Percentiles rank a stretch among this genome's conserved stretches.
These are phyloP conservation scores for Clanis bilineata DNA, from an alignment of 2,888 invertebrate genomes.

Conservation along the genomic window DNA sequence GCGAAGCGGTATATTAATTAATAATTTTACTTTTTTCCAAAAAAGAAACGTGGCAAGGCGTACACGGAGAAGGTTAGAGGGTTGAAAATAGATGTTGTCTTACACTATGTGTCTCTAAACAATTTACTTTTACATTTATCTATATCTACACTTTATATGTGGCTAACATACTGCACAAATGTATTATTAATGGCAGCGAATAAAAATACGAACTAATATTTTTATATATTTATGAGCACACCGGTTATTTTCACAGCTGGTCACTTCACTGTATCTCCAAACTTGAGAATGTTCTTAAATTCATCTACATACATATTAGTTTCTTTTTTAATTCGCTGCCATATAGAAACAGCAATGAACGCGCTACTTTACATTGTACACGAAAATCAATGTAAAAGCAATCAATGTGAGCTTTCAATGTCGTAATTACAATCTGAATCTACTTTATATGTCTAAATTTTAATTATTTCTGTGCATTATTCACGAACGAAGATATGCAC, in stretches of 20 bases:
- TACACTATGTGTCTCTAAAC: constrained; percentile 59
- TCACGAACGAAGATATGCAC: background rate
- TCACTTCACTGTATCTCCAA: too few species aligned
- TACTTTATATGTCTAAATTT: background rate
- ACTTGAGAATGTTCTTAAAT: too few species aligned
- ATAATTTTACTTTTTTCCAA: constrained; percentile 74
- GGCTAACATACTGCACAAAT: constrained; percentile 55
- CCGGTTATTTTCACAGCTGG: too few species aligned
- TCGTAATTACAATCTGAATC: constrained; percentile 39
- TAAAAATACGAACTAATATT: background rate
- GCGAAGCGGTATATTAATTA: constrained; percentile 7
- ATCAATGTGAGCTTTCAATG: constrained; percentile 51
- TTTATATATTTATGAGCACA: background rate
- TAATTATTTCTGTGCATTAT: background rate
- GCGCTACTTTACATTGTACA: constrained; percentile 31
- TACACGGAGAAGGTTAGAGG: constrained; percentile 91
- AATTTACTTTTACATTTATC: constrained; percentile 34
- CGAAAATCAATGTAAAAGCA: constrained; percentile 35
- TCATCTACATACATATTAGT: too few species aligned
- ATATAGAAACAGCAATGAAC: constrained; percentile 13
- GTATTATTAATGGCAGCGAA: background rate
- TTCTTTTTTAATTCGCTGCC: background rate
- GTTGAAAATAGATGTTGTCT: constrained; percentile 70
- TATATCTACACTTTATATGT: constrained; percentile 55
- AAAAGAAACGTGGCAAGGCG: constrained; percentile 88